phyloP scores from a whole-genome alignment of 1,140 invertebrate species.

The Proales similis region DNA sequence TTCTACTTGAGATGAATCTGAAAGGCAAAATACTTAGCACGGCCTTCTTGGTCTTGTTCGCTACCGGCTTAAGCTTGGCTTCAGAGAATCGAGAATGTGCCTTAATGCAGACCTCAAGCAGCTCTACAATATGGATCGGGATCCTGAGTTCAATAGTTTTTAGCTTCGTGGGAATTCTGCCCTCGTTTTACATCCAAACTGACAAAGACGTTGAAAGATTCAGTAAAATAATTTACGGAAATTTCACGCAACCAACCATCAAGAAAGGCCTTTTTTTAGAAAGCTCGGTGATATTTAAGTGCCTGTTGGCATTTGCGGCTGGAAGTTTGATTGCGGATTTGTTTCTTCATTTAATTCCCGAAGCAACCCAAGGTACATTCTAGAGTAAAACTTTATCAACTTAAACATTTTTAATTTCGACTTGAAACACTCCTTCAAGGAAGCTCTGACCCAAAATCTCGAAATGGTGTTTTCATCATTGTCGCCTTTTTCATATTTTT shows the following conservation, averaged over 20 bases:
- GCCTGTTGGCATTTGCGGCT: conserved; percentile 83
- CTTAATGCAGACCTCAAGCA: too few relatives aligned
- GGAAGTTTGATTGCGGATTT: conserved; percentile 89
- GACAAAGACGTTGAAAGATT: conserved; percentile 27
- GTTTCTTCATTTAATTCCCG: conserved; percentile 86
- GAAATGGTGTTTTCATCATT: conserved; percentile 23
- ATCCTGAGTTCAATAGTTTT: conserved; percentile 15
- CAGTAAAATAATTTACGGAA: neutral
- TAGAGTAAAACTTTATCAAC: neutral
- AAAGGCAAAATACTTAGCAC: too few relatives aligned
- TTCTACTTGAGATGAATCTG: too few relatives aligned
- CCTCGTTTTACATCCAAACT: conserved; percentile 19
- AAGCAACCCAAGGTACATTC: conserved; percentile 59
- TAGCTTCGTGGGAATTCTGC: conserved; percentile 27
- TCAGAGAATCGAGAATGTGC: too few relatives aligned
- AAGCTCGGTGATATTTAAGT: conserved; percentile 40
- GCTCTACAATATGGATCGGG: neutral
- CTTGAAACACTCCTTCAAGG: neutral
- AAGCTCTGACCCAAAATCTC: neutral
- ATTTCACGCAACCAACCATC: neutral
- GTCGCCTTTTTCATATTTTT: conserved; percentile 25
- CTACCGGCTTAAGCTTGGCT: too few relatives aligned
- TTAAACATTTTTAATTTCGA: too few relatives aligned
- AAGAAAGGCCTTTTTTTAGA: neutral
- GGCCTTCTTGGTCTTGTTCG: too few relatives aligned